A percentile compares a stretch with the other conserved stretches of the same genome.
phyloP scores from a whole-genome alignment of 2,888 invertebrate genomes.

The Cybosia mesomella region DNA sequence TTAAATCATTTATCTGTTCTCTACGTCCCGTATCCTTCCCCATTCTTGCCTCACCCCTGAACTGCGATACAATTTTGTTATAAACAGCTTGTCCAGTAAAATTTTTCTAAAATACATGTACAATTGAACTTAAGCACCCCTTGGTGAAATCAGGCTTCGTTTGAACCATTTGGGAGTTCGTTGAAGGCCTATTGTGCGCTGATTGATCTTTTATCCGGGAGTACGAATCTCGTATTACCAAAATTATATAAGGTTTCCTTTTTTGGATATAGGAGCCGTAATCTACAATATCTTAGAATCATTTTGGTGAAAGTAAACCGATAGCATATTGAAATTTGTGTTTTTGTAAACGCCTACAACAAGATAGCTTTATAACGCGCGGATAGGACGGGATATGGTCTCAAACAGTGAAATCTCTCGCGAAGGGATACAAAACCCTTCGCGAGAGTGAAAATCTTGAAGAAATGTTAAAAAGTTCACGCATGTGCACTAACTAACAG shows the following conservation, averaged over 20 bases:
- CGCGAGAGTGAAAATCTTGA: no score
- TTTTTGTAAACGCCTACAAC: neutral
- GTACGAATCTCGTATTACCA: conserved; percentile 14
- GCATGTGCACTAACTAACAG: no score
- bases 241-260: neutral
- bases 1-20: no score
- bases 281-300: conserved; percentile 1
- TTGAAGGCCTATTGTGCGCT: conserved; percentile 32
- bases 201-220: conserved; percentile 29
- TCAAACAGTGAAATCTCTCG: neutral
- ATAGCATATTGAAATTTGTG: neutral
- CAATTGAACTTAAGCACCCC: neutral
- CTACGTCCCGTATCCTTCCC: no score
- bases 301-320: neutral
- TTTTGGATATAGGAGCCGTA: neutral
- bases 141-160: neutral
- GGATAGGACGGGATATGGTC: neutral
- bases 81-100: neutral
- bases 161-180: conserved; percentile 16
- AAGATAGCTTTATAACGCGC: neutral
- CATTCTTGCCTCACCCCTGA: no score
- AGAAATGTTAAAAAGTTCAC: no score
- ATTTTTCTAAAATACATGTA: neutral
- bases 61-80: no score
- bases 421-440: no score